Evolutionary conservation across 2,113 vertebrate genomes (phyloP).

Genomic region (Planiliza haematocheilus): DNA sequence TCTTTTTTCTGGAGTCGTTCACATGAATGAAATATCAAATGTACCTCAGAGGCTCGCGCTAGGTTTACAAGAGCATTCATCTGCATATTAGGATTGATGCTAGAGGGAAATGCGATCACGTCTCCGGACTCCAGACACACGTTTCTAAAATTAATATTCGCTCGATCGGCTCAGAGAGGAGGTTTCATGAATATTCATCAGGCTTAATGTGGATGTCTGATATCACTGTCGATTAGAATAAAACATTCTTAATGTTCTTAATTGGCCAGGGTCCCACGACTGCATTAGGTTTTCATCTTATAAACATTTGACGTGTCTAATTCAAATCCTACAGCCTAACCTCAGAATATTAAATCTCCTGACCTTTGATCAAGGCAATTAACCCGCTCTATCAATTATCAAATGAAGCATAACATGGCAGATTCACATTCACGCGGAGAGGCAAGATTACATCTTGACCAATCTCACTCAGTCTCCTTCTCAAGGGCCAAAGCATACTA

Average conservation of each 20-base stretch:
- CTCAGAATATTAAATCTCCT: conserved; percentile 70
- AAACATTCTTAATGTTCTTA: conserved; percentile 81
- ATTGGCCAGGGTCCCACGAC: conserved; percentile 77
- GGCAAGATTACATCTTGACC: conserved; percentile 48
- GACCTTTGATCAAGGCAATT: conserved; percentile 82
- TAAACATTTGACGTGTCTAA: conserved; percentile 67
- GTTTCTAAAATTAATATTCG: conserved; percentile 78
- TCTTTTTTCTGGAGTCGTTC: conserved; percentile 61
- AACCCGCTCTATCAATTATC: conserved; percentile 77
- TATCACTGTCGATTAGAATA: conserved; percentile 77
- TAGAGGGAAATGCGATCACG: conserved; percentile 76
- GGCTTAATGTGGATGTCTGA: conserved; percentile 78
- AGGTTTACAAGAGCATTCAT: conserved; percentile 76
- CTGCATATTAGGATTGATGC: conserved; percentile 82
- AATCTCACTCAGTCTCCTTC: conserved; percentile 44
- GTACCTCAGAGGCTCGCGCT: conserved; percentile 70
- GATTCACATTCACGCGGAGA: conserved; percentile 58
- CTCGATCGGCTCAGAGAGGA: conserved; percentile 67
- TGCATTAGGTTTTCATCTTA: conserved; percentile 71
- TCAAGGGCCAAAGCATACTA: conserved; percentile 16
- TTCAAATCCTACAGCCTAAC: conserved; percentile 69
- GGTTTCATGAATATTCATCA: conserved; percentile 79
- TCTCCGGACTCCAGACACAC: conserved; percentile 74
- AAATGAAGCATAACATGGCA: conserved; percentile 71
- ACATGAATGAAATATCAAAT: conserved; percentile 85